These are phyloP conservation scores for Meiosimyza decipiens DNA, from an alignment of 2,888 invertebrate species.

Conservation along the genomic window DNA sequence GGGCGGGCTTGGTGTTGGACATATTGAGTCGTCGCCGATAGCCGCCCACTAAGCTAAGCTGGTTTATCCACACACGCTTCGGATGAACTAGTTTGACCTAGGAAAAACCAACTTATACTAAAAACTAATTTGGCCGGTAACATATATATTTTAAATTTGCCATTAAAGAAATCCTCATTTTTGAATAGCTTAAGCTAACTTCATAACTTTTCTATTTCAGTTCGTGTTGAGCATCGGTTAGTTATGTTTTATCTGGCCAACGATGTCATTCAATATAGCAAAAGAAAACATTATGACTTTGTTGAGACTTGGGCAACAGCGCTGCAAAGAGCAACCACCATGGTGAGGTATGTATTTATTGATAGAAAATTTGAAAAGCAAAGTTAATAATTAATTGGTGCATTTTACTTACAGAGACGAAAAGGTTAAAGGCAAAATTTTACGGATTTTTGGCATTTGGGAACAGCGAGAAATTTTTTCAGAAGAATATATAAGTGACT, in stretches of 20 bases:
- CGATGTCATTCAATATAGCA: slow-evolving; percentile 97
- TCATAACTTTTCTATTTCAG: slow-evolving; percentile 64
- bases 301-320: slow-evolving; percentile 94
- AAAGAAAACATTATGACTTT: slow-evolving; percentile 89
- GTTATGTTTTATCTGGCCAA: slow-evolving; percentile 94
- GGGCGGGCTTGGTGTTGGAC: too few species aligned
- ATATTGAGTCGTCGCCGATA: too few species aligned
- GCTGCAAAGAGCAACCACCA: slow-evolving; percentile 88
- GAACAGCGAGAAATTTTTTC: slow-evolving; percentile 92
- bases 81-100: too few species aligned
- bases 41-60: too few species aligned
- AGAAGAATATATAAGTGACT: slow-evolving; percentile 87
- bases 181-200: background rate
- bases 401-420: slow-evolving; percentile 76
- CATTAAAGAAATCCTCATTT: background rate
- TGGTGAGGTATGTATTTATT: slow-evolving; percentile 75
- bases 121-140: too few species aligned
- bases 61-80: too few species aligned
- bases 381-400: background rate
- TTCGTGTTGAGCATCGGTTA: slow-evolving; percentile 85
- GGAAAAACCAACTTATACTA: too few species aligned
- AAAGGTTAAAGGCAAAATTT: slow-evolving; percentile 85
- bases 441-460: slow-evolving; percentile 96
- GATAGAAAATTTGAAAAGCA: background rate
- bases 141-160: too few species aligned